Evolutionary conservation across 2,797 vertebrate species (phyloP).

Genomic region (Enteromius paludinosus): DNA sequence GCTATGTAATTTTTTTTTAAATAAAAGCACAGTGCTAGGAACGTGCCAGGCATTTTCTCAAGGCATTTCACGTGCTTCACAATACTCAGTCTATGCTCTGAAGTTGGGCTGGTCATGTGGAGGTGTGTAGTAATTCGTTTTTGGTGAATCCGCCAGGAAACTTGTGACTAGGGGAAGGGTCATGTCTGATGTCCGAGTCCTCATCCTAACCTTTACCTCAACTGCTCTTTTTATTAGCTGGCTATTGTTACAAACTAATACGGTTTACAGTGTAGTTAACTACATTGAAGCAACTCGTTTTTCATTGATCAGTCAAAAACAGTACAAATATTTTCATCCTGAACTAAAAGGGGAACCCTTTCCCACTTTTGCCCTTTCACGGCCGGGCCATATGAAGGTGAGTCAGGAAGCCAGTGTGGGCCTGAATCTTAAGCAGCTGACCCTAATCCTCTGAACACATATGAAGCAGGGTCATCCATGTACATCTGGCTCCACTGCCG

Average conservation of each 20-base stretch:
- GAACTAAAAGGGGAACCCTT: not conserved
- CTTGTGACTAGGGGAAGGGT: slow-evolving; percentile 56
- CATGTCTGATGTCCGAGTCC: slow-evolving; percentile 16
- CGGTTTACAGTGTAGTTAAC: not conserved
- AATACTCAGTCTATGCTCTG: slow-evolving; percentile 41
- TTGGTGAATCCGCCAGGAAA: slow-evolving; percentile 49
- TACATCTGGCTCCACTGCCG: slow-evolving; percentile 57
- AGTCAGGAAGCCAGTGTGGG: not conserved
- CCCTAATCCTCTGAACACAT: slow-evolving; percentile 58
- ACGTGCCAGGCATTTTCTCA: slow-evolving; percentile 45
- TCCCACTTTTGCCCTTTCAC: slow-evolving; percentile 19
- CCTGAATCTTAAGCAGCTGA: slow-evolving; percentile 56
- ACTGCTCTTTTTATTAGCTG: not conserved
- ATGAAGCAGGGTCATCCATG: slow-evolving; percentile 48
- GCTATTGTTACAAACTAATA: not conserved
- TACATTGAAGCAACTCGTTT: not conserved
- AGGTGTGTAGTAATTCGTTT: slow-evolving; percentile 51
- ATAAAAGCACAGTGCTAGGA: slow-evolving; percentile 29
- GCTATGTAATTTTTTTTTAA: slow-evolving; percentile 14
- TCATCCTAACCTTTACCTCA: slow-evolving; percentile 22
- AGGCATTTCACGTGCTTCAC: slow-evolving; percentile 57
- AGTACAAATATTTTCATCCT: not conserved
- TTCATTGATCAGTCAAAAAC: not conserved
- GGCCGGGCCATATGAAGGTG: slow-evolving; percentile 40
- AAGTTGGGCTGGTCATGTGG: slow-evolving; percentile 51